phyloP scores from a whole-genome alignment of 2,888 invertebrate species.

The Stenodema calcarata region DNA sequence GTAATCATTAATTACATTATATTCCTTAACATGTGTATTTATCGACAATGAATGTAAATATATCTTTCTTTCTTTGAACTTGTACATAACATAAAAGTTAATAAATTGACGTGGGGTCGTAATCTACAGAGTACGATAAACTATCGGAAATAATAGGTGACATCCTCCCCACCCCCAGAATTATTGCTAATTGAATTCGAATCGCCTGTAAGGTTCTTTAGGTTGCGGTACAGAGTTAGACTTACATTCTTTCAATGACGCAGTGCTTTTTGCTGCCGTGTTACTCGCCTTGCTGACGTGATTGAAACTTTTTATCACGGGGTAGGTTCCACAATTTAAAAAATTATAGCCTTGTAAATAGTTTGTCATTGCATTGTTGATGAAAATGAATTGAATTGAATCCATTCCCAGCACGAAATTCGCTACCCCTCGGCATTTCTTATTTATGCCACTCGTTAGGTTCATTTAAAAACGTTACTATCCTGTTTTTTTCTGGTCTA shows the following conservation, averaged over 20 bases:
- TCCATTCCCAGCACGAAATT: not conserved
- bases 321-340: not conserved
- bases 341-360: not conserved
- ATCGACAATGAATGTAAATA: not conserved
- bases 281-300: not conserved
- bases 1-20: not conserved
- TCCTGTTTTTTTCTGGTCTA: too few relatives aligned
- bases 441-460: not conserved
- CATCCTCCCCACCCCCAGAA: not conserved
- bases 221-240: not conserved
- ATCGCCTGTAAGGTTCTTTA: not conserved
- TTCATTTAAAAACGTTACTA: too few relatives aligned
- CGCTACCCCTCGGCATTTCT: not conserved
- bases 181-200: not conserved
- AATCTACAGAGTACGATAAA: not conserved
- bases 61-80: not conserved
- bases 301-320: not conserved
- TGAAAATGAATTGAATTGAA: too few relatives aligned
- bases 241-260: not conserved
- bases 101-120: not conserved
- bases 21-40: not conserved
- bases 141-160: not conserved
- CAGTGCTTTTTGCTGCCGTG: not conserved
- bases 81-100: not conserved
- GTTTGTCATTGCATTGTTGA: not conserved